Base-by-base conservation (phyloP, 2,113 vertebrate genomes). In the Microtus ochrogaster region DNA sequence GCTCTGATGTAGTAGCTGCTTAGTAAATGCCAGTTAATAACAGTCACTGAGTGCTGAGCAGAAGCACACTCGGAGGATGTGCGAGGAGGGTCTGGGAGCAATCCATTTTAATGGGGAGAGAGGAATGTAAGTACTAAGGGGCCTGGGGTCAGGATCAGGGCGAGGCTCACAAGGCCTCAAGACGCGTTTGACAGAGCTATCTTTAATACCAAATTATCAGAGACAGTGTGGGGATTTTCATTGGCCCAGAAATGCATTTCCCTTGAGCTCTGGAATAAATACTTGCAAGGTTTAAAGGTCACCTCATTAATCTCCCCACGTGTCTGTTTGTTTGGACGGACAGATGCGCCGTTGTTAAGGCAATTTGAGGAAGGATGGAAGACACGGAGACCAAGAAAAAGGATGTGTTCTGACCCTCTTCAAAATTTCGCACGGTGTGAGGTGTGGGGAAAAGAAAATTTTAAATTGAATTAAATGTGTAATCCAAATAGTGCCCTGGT, bases 201-300 rank as follows among this genome's bases (percentile, higher is more conserved):
- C 97, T 97, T 98, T 94, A 97, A 96, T 95, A 97, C 77, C 92
- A 97, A 97, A 96, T 96, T 79, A 94, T 97, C 98, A 97, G 93
- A 91, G 92, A 92, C 88, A 90, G 85, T 96, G 89, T 95, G 49
- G 81, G 82, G 86, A 96, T 95, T 98, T 97, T 91, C 86, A 87
- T 7, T 96, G 95, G 94, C 94, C 73, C 91, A 84, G 92, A 96
- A 96, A 96, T 61, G 61, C 85, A 88, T 98, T 95, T 96, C 94
- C 91, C 73, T 44, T 13, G 94, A 94, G 93, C 81, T 79, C 47
- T 79, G 86, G 90, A 97, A 96, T 92, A 96, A 92, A 95, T 89
- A 92, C 94, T 92, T 61, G 68, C 47, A 91, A 97, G 96, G 97
- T 96, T 96, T 96, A 97, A 97, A 97, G 94, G 39, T 90, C 96